phyloP scores from a whole-genome alignment of 2,888 invertebrate genomes.

The Conchocele bisecta region DNA sequence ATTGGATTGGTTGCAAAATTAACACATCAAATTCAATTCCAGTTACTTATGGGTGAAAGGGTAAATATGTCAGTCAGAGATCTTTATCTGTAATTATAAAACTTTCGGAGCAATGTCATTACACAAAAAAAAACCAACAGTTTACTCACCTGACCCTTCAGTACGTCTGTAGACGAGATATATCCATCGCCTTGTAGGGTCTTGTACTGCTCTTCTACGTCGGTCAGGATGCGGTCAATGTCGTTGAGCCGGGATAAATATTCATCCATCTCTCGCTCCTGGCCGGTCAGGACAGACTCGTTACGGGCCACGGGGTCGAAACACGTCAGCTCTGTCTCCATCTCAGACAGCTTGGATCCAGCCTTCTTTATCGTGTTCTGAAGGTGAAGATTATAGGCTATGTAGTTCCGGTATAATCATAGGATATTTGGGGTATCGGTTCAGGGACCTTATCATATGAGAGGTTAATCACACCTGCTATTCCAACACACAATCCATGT shows the following conservation, averaged over 20 bases:
- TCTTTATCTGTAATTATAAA: too few species aligned
- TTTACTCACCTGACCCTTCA: constrained; percentile 85
- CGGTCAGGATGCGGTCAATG: constrained; percentile 79
- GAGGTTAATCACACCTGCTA: background rate
- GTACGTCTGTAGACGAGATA: constrained; percentile 90
- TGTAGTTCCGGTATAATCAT: too few species aligned
- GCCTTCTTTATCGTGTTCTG: constrained; percentile 91
- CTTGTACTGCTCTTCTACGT: constrained; percentile 86
- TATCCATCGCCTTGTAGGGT: constrained; percentile 92
- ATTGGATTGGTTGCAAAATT: too few species aligned
- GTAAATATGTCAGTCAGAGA: too few species aligned
- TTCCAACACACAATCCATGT: too few species aligned
- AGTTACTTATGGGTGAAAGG: too few species aligned
- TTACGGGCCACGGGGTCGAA: constrained; percentile 95
- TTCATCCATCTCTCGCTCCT: constrained; percentile 90
- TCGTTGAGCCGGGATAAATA: constrained; percentile 64
- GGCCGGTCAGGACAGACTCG: constrained; percentile 91
- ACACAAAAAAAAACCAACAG: background rate
- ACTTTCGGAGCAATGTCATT: too few species aligned
- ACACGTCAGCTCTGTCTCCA: constrained; percentile 92
- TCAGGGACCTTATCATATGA: background rate
- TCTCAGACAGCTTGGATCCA: constrained; percentile 89
- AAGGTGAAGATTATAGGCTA: constrained; percentile 23
- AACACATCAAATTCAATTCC: too few species aligned
- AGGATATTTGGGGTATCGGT: too few species aligned